Base-by-base conservation (phyloP, 2,797 vertebrate genomes). In the Semotilus atromaculatus region DNA sequence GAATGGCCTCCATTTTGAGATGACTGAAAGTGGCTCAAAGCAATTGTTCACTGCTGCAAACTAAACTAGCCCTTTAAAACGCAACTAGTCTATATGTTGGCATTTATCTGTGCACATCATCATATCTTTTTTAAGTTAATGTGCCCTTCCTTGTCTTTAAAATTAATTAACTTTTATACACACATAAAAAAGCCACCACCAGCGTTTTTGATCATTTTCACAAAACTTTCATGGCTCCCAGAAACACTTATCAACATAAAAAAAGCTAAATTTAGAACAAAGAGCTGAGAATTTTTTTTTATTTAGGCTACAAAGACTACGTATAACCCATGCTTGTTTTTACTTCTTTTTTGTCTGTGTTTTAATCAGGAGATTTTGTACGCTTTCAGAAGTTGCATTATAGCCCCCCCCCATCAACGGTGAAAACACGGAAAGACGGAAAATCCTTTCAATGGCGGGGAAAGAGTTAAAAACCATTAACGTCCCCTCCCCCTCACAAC, bases 11-110 rank as follows among this genome's bases (percentile, higher is more conserved):
- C 26, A 45, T 66, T 66, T 26, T 48, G 76, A 66, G 58, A 43
- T 66, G 48, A 78, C 10, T 31, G 14, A 26, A 34, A 36, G 13
- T 68, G 64, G 34, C 78, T 36, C 48, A 70, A 23, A 13, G 66
- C n/a, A 81, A 81, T 71, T 71, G 36, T 58, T 70, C 53, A 40
- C 79, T 70, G 23, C 10, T 43, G 48, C 66, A 70, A 6, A 45
- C 26, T 58, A 72, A 72, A 60, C 51, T 71, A 18, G 29, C 62
- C 29, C 26, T 31, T 31, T 64, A 7, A 64, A 64, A 31, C 0
- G 0, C 26, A 31, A 31, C 26, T 64, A 7, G 13, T 62, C 11
- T 31, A 62, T 16, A 16, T 64, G 14, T 29, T 64, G 58, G 13
- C 0, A 31, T 72, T 48, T 9, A 72, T 45, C 3, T 71, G 14